A percentile compares a stretch with the other conserved stretches of the same genome.
Conservation (phyloP, 1,140 invertebrate species). For the Saccostrea echinata region DNA sequence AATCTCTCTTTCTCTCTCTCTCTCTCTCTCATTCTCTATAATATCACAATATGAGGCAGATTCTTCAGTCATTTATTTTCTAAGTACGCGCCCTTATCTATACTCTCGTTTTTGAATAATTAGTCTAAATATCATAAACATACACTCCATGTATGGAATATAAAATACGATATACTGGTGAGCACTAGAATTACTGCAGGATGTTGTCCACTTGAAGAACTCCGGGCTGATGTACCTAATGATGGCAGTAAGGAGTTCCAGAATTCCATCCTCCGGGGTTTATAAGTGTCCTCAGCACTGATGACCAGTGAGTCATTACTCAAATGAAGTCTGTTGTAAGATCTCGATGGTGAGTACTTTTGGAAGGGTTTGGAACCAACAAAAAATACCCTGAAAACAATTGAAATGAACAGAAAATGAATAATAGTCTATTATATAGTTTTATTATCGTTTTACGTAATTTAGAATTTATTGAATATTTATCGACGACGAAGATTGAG, state of each 20-base stretch:
- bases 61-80: neutral
- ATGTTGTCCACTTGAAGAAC: neutral
- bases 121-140: neutral
- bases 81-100: neutral
- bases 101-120: neutral
- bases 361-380: neutral
- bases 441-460: too few relatives aligned
- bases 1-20: too few relatives aligned
- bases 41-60: neutral
- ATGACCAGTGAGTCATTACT: slow-evolving; percentile 14
- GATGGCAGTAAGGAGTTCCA: slow-evolving; percentile 56
- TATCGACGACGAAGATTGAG: too few relatives aligned
- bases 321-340: slow-evolving; percentile 8
- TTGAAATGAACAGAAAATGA: neutral
- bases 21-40: neutral
- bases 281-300: slow-evolving; percentile 44
- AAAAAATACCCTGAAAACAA: neutral
- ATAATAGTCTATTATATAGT: neutral
- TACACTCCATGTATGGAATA: neutral
- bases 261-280: slow-evolving; percentile 57
- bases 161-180: neutral
- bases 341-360: slow-evolving; percentile 15
- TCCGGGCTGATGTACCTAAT: neutral
- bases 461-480: too few relatives aligned
- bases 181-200: neutral